Evolutionary conservation across 2,888 invertebrate species (phyloP).

Genomic region (Globia sparganii): DNA sequence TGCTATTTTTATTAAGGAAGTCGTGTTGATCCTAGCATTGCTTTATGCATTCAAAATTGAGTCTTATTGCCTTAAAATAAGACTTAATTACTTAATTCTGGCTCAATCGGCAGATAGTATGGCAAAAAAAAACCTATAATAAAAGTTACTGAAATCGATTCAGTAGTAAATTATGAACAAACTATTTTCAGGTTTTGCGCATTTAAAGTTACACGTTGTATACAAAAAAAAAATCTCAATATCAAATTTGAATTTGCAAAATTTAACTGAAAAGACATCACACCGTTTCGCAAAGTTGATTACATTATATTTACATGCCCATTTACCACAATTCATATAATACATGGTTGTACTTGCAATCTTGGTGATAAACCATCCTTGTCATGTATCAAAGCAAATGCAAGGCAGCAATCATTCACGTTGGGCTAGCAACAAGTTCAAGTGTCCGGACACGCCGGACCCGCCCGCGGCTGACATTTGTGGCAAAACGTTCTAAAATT

Average conservation of each 20-base stretch:
- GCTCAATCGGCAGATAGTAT: too few relatives aligned
- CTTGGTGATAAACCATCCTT: conserved; percentile 23
- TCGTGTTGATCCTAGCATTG: too few relatives aligned
- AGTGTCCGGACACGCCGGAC: conserved; percentile 49
- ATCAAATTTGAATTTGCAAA: not conserved
- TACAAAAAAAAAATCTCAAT: not conserved
- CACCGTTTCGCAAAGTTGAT: conserved; percentile 26
- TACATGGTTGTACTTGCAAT: conserved; percentile 19
- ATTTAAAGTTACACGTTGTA: too few relatives aligned
- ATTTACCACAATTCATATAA: conserved; percentile 21
- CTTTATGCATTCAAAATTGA: too few relatives aligned
- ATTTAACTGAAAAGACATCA: conserved; percentile 3
- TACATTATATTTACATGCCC: not conserved
- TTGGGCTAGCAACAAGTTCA: conserved; percentile 62
- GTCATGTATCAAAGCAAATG: conserved; percentile 30
- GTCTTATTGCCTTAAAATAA: too few relatives aligned
- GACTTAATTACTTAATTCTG: too few relatives aligned
- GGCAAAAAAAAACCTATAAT: too few relatives aligned
- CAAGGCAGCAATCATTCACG: conserved; percentile 57
- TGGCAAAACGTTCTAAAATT: conserved; percentile 81
- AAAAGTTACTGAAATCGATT: too few relatives aligned
- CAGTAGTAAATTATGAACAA: too few relatives aligned
- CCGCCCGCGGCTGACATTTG: conserved; percentile 72
- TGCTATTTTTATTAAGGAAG: too few relatives aligned
- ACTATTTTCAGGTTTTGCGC: too few relatives aligned